Conservation (phyloP, 2,888 invertebrate genomes). For the Penaeus monodon region DNA sequence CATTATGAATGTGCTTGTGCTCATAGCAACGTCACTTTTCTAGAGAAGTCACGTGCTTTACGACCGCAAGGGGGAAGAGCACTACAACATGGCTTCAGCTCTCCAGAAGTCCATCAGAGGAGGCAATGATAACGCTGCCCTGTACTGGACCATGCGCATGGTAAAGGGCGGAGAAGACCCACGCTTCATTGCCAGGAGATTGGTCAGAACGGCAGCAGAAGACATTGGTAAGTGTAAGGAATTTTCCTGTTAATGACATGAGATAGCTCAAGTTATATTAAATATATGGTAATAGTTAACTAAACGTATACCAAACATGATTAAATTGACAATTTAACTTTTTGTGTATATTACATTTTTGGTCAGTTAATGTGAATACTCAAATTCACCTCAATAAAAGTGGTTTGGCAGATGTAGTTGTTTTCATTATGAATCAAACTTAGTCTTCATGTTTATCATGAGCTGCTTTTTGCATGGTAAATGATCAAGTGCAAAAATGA, state of each 20-base stretch:
- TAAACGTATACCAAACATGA: no score
- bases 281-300: no score
- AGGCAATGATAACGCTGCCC: conserved; percentile 81
- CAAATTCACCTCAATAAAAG: no score
- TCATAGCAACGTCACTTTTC: not conserved
- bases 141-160: conserved; percentile 87
- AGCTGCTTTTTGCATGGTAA: not conserved
- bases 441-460: no score
- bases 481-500: not conserved
- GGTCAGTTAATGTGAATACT: no score
- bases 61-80: conserved; percentile 84
- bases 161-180: conserved; percentile 85
- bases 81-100: conserved; percentile 86
- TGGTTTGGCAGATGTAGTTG: no score
- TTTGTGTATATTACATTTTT: no score
- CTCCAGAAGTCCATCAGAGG: conserved; percentile 87
- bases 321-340: no score
- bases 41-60: conserved; percentile 83
- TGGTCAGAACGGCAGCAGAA: conserved; percentile 74
- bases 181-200: conserved; percentile 80
- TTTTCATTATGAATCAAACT: no score
- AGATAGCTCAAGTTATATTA: no score
- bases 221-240: conserved; percentile 18
- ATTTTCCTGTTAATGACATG: not conserved
- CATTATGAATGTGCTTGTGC: not conserved